Percentiles rank a stretch among this genome's conserved stretches.
Evolutionary conservation across 2,113 vertebrate species (phyloP).

Genomic region (Rhodinocichla rosea): DNA sequence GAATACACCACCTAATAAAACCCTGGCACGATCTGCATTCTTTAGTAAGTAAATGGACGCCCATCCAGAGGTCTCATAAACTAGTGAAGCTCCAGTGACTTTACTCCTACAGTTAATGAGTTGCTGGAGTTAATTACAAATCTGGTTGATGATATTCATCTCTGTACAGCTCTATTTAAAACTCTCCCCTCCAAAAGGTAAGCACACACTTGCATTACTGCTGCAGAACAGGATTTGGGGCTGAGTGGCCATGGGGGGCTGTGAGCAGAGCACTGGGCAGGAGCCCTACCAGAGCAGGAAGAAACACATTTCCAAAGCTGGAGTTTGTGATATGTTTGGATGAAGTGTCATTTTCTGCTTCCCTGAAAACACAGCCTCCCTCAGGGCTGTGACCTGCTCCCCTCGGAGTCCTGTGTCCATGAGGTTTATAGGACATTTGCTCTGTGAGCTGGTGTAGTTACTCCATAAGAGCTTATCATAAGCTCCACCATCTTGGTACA

Average conservation of each 20-base stretch:
- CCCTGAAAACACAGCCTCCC: not conserved
- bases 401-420: rapidly evolving
- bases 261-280: rapidly evolving
- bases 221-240: rapidly evolving
- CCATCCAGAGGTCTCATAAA: not conserved
- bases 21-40: not conserved
- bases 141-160: not conserved
- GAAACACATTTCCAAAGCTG: not conserved
- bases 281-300: not conserved
- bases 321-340: rapidly evolving
- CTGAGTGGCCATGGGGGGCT: not conserved
- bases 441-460: not conserved
- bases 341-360: not conserved
- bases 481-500: not conserved
- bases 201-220: not conserved
- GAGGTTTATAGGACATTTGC: rapidly evolving
- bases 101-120: not conserved
- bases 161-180: not conserved
- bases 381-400: not conserved
- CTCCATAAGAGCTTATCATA: not conserved
- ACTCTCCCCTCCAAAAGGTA: not conserved
- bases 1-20: not conserved
- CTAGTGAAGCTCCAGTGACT: not conserved
- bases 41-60: not conserved
- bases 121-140: not conserved